Conservation (phyloP, 2,113 vertebrate genomes). For the Puntigrus tetrazona region DNA sequence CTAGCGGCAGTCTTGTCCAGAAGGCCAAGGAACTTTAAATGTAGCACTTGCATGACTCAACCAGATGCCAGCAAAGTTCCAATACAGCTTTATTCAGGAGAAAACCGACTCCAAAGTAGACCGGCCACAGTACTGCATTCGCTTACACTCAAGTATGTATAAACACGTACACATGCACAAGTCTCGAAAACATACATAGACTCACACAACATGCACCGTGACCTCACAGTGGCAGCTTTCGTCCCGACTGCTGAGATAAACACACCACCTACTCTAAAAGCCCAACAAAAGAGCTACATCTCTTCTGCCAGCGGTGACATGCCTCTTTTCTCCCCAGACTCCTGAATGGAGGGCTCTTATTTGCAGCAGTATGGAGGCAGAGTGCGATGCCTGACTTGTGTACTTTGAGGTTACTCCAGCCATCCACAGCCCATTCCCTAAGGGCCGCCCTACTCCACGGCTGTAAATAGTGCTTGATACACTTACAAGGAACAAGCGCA, state of each 20-base stretch:
- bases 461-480: constrained; percentile 66
- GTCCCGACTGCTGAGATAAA: constrained; percentile 69
- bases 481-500: constrained; percentile 56
- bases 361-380: constrained; percentile 59
- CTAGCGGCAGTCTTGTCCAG: background rate
- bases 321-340: constrained; percentile 61
- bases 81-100: background rate
- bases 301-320: constrained; percentile 67
- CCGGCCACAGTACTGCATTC: background rate
- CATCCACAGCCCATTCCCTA: constrained; percentile 34
- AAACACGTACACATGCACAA: background rate
- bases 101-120: background rate
- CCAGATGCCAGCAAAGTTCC: background rate
- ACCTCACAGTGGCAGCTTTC: constrained; percentile 19
- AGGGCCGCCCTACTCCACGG: constrained; percentile 47
- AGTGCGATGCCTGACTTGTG: constrained; percentile 60
- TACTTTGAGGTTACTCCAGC: constrained; percentile 63
- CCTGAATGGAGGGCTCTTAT: constrained; percentile 65
- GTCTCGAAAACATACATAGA: background rate
- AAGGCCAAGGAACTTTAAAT: background rate
- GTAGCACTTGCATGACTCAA: background rate
- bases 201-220: background rate
- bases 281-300: constrained; percentile 67
- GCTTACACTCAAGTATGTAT: background rate
- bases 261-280: constrained; percentile 74